phyloP scores from a whole-genome alignment of 2,113 vertebrate species.

The Sphaerodactylus townsendi region DNA sequence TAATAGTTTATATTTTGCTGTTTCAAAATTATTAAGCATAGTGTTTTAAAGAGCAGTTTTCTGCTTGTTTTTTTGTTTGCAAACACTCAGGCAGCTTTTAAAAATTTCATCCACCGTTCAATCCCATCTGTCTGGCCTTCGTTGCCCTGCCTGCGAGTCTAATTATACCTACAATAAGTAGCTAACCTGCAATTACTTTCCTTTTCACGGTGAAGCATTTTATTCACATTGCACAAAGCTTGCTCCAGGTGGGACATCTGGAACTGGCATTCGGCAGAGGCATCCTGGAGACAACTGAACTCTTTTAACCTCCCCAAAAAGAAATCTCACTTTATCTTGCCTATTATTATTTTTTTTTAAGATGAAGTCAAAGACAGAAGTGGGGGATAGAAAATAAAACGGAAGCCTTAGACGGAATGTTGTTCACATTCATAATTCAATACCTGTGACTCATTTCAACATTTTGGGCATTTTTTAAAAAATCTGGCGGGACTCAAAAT shows the following conservation, averaged over 20 bases:
- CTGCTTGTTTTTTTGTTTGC: constrained; percentile 12
- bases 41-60: not conserved
- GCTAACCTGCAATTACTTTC: constrained; percentile 23
- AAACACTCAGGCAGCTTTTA: not conserved
- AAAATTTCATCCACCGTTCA: constrained; percentile 5
- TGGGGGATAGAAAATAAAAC: constrained; percentile 7
- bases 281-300: constrained; percentile 14
- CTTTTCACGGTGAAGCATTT: constrained; percentile 29
- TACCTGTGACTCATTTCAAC: constrained; percentile 30
- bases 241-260: not conserved
- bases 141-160: not conserved
- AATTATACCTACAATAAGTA: constrained; percentile 32
- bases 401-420: not conserved
- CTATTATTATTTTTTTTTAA: constrained; percentile 5
- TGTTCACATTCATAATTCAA: constrained; percentile 38
- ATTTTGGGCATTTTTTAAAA: constrained; percentile 3
- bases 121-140: not conserved
- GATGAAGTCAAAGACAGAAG: constrained; percentile 18
- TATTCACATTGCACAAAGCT: not conserved
- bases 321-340: constrained; percentile 19
- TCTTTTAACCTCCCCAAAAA: constrained; percentile 36
- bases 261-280: constrained; percentile 33
- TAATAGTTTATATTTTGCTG: not conserved
- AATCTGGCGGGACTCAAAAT: not conserved
- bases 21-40: not conserved